Percentiles rank a stretch among this genome's conserved stretches.
Conservation (phyloP, 2,113 vertebrate species). For the Zonotrichia leucophrys region DNA sequence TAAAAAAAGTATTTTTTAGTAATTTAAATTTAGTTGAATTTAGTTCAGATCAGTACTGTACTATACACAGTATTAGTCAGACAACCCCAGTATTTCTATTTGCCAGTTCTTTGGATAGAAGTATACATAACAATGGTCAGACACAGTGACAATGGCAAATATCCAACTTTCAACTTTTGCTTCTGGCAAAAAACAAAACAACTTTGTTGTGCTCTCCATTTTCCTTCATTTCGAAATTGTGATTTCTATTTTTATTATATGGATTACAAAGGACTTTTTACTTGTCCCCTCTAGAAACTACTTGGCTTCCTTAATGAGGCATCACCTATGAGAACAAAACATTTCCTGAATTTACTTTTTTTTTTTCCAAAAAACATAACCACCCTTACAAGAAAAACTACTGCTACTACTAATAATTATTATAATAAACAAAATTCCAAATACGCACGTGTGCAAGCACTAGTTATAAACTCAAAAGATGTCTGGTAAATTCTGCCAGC, state of each 20-base stretch:
- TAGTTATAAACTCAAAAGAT: not conserved
- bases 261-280: not conserved
- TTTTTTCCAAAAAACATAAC: not conserved
- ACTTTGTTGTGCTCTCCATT: not conserved
- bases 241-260: not conserved
- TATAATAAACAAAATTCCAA: not conserved
- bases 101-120: not conserved
- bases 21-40: not conserved
- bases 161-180: not conserved
- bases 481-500: not conserved
- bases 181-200: not conserved
- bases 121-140: accelerated
- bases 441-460: not conserved
- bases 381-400: not conserved
- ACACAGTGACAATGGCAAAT: not conserved
- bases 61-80: not conserved
- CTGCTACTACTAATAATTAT: not conserved
- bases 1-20: not conserved
- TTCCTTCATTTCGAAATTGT: not conserved
- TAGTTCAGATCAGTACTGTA: not conserved
- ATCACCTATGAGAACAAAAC: not conserved
- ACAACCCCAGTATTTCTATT: not conserved
- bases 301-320: not conserved
- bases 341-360: not conserved
- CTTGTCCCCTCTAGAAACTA: not conserved